Percentiles rank a stretch among this genome's conserved stretches.
phyloP scores from a whole-genome alignment of 2,888 invertebrate species.

The Liodrosophila aerea region DNA sequence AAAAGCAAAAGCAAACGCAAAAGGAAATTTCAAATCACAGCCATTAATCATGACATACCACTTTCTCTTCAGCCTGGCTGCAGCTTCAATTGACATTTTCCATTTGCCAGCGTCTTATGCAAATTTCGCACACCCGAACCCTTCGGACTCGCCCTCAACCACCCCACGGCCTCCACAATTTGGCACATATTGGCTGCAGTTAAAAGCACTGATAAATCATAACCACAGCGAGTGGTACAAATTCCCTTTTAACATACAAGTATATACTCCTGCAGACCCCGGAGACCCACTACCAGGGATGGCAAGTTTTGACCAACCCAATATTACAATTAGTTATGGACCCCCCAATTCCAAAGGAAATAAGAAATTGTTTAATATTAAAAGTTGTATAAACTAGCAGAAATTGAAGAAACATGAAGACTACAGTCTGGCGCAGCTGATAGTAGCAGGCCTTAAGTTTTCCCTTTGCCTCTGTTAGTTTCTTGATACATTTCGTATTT shows the following conservation, averaged over 20 bases:
- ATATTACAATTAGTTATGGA: too few relatives aligned
- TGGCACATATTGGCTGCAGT: conserved; percentile 63
- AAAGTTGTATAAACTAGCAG: too few relatives aligned
- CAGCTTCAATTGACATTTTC: conserved; percentile 74
- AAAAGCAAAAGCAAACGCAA: conserved; percentile 12
- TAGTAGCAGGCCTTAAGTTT: too few relatives aligned
- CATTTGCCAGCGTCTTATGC: conserved; percentile 62
- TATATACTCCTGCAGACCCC: too few relatives aligned
- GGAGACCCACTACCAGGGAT: too few relatives aligned
- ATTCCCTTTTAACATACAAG: conserved; percentile 39
- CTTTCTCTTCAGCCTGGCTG: conserved; percentile 32
- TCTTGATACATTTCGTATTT: too few relatives aligned
- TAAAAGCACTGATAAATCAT: conserved; percentile 80
- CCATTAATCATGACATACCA: conserved; percentile 66
- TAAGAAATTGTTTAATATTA: too few relatives aligned
- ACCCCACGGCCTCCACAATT: conserved; percentile 3
- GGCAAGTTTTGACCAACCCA: too few relatives aligned
- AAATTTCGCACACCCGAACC: conserved; percentile 44
- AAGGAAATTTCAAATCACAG: conserved; percentile 56
- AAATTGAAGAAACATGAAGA: too few relatives aligned
- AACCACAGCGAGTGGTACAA: conserved; percentile 54
- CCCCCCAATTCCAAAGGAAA: too few relatives aligned
- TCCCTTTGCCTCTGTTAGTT: too few relatives aligned
- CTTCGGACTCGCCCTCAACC: conserved; percentile 1
- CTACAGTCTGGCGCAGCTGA: too few relatives aligned